Percentiles rank a stretch among this genome's conserved stretches.
These are phyloP conservation scores for Pseudorhiza aurosa DNA, from an alignment of 30 jellyfish, hydroid and myxozoan species.

Conservation along the genomic window DNA sequence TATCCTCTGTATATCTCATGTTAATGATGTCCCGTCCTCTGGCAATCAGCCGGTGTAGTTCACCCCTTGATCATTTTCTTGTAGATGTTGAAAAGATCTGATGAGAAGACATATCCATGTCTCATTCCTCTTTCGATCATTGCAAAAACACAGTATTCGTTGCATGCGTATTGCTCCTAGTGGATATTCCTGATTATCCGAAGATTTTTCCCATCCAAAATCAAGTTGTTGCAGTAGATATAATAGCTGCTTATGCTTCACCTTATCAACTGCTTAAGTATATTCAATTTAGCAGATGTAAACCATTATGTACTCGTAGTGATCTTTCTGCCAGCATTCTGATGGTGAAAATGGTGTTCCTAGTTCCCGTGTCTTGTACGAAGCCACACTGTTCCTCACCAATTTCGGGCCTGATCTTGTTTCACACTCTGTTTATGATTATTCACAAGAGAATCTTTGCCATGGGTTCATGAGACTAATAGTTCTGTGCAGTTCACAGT, in stretches of 20 bases:
- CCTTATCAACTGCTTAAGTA: background rate
- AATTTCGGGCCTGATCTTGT: background rate
- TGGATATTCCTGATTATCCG: background rate
- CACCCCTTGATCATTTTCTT: background rate
- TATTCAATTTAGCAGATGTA: background rate
- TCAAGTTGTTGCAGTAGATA: too few relatives aligned
- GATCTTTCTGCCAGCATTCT: background rate
- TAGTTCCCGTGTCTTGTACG: slow-evolving; percentile 2
- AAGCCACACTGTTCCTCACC: background rate
- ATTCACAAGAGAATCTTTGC: background rate
- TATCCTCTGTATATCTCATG: background rate
- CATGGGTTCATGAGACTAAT: slow-evolving; percentile 1
- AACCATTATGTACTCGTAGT: background rate
- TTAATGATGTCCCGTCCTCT: background rate
- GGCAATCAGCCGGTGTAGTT: background rate
- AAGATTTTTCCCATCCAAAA: slow-evolving; percentile 1
- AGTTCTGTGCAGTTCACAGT: slow-evolving; percentile 14
- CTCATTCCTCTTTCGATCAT: background rate
- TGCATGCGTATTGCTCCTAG: background rate
- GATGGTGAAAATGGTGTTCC: background rate
- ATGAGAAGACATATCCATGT: background rate
- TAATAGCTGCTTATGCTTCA: too few relatives aligned
- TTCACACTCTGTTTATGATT: background rate
- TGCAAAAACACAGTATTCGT: background rate
- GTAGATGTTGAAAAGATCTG: background rate